phyloP scores from a whole-genome alignment of 2,113 vertebrate genomes.

The Amphilophus citrinellus region DNA sequence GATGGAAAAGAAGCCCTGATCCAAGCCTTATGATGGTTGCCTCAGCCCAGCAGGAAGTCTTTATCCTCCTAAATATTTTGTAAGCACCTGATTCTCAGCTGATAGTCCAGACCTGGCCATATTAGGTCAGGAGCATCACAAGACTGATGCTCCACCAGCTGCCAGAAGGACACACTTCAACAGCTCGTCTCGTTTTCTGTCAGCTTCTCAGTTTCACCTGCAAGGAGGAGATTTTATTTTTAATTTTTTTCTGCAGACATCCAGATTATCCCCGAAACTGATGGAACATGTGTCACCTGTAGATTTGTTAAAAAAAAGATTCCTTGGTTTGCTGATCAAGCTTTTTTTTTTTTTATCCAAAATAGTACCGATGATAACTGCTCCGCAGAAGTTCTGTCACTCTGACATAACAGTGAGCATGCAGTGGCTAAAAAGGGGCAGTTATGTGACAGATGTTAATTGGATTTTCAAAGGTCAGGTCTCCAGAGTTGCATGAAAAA shows the following conservation, averaged over 20 bases:
- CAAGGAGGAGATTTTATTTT: slow-evolving; percentile 12
- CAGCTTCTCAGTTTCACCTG: slow-evolving; percentile 28
- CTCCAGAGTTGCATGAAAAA: slow-evolving; percentile 2
- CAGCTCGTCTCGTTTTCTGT: slow-evolving; percentile 9
- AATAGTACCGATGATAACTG: slow-evolving; percentile 7
- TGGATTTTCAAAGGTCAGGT: not conserved
- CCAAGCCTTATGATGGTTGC: slow-evolving; percentile 38
- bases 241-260: not conserved
- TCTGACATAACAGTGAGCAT: not conserved
- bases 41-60: slow-evolving; percentile 55
- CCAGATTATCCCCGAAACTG: slow-evolving; percentile 30
- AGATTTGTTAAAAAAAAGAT: slow-evolving; percentile 12
- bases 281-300: slow-evolving; percentile 46
- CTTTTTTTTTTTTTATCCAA: slow-evolving; percentile 15
- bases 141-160: slow-evolving; percentile 55
- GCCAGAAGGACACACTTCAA: slow-evolving; percentile 27
- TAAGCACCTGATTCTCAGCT: slow-evolving; percentile 74
- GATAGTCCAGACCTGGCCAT: slow-evolving; percentile 52
- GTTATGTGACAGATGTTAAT: not conserved
- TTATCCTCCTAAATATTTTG: slow-evolving; percentile 67
- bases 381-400: slow-evolving; percentile 2
- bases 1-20: not conserved
- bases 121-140: slow-evolving; percentile 68
- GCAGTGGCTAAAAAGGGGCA: slow-evolving; percentile 3
- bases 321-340: slow-evolving; percentile 50